Conservation (phyloP, 2,113 vertebrate species). For the Varanus salvator region DNA sequence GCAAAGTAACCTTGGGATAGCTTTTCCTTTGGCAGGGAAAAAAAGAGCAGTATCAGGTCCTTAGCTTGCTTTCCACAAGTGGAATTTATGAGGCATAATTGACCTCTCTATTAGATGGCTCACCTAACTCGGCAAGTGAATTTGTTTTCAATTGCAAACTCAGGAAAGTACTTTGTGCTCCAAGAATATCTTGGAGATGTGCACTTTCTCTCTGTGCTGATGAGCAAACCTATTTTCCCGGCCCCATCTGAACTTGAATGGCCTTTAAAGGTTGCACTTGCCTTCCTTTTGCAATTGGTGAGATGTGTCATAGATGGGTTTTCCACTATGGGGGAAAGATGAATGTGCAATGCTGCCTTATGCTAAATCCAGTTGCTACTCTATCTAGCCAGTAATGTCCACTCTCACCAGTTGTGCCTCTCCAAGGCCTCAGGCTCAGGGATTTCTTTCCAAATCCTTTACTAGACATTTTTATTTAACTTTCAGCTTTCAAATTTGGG, state of each 20-base stretch:
- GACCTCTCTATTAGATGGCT: background rate
- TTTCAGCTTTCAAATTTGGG: background rate
- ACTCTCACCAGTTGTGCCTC: too few relatives aligned
- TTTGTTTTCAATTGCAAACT: slow-evolving; percentile 1
- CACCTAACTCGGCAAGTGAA: background rate
- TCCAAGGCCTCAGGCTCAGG: too few relatives aligned
- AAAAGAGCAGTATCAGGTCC: background rate
- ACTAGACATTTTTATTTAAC: background rate
- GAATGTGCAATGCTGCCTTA: background rate
- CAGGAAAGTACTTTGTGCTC: background rate
- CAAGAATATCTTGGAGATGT: background rate
- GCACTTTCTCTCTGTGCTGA: background rate
- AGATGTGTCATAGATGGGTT: background rate
- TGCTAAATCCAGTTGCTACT: background rate
- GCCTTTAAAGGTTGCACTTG: background rate
- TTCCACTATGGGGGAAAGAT: background rate
- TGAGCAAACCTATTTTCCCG: background rate
- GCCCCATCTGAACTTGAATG: background rate
- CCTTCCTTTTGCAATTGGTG: background rate
- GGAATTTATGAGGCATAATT: slow-evolving; percentile 5
- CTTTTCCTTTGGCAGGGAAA: background rate
- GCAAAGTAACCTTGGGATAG: background rate
- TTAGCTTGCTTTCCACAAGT: background rate
- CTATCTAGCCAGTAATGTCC: background rate
- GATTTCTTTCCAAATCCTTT: background rate